Conservation (phyloP, 1,140 invertebrate genomes). For the Drosophila rhopaloa region DNA sequence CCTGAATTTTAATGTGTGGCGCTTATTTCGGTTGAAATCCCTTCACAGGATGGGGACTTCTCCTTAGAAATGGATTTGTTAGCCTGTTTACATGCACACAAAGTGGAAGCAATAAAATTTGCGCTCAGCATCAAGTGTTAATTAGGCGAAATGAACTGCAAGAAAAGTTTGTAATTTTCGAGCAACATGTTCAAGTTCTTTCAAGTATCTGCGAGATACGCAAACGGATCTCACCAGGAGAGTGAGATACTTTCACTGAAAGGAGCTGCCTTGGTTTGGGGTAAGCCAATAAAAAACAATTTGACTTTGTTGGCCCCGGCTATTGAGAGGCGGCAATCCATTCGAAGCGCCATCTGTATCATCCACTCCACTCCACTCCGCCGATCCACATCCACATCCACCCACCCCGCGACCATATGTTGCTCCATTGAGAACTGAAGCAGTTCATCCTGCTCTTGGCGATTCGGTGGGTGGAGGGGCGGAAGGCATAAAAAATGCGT, state of each 20-base stretch:
- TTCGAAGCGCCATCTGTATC: constrained; percentile 76
- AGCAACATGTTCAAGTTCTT: constrained; percentile 58
- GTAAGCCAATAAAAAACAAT: constrained; percentile 73
- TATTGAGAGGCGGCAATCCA: constrained; percentile 71
- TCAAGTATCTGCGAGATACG: constrained; percentile 60
- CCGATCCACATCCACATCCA: constrained; percentile 33
- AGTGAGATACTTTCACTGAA: constrained; percentile 2
- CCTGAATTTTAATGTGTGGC: constrained; percentile 74
- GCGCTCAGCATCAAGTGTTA: constrained; percentile 72
- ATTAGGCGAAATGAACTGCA: constrained; percentile 70
- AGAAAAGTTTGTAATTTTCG: constrained; percentile 64
- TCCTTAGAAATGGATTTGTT: constrained; percentile 62
- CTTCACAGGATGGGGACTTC: constrained; percentile 13
- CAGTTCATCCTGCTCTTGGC: constrained; percentile 52
- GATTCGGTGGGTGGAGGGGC: constrained; percentile 23
- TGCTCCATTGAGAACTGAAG: constrained; percentile 53
- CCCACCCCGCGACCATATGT: constrained; percentile 74
- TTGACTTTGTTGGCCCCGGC: constrained; percentile 53
- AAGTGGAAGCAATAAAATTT: constrained; percentile 78
- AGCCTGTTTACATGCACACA: constrained; percentile 55
- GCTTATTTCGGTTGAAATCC: constrained; percentile 14
- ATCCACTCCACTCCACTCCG: constrained; percentile 51
- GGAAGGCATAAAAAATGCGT: constrained; percentile 75
- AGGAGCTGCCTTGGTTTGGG: constrained; percentile 1
- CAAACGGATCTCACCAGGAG: constrained; percentile 24